Percentiles rank a stretch among this genome's conserved stretches.
phyloP scores from a whole-genome alignment of 2,888 invertebrate genomes.

The Adelognathus sp. region DNA sequence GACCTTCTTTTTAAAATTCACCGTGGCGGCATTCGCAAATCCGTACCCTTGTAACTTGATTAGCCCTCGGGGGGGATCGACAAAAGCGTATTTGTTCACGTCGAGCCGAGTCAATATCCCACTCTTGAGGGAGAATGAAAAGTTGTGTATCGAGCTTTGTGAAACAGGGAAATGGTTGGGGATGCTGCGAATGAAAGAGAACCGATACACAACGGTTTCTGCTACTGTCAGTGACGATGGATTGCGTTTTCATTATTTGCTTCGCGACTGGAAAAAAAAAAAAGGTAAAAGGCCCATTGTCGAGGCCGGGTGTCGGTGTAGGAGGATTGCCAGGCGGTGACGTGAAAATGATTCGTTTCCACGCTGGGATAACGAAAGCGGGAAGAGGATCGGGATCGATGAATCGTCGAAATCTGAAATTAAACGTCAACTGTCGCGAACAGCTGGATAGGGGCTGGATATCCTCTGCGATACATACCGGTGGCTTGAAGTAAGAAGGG shows the following conservation, averaged over 20 bases:
- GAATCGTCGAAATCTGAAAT: slow-evolving; percentile 35
- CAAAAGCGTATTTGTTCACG: background rate
- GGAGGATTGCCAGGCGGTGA: slow-evolving; percentile 45
- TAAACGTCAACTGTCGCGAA: slow-evolving; percentile 55
- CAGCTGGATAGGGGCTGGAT: slow-evolving; percentile 25
- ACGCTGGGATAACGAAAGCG: background rate
- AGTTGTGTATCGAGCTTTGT: background rate
- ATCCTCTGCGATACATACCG: background rate
- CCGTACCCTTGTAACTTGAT: background rate
- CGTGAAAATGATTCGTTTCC: slow-evolving; percentile 52
- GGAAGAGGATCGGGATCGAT: slow-evolving; percentile 1
- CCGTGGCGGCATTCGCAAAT: background rate
- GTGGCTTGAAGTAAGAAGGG: background rate
- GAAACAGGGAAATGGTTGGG: background rate
- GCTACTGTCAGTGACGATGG: slow-evolving; percentile 33
- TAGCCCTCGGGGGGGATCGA: background rate
- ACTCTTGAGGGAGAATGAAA: background rate
- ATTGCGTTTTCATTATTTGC: slow-evolving; percentile 1
- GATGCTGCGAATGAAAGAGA: background rate
- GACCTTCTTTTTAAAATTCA: background rate
- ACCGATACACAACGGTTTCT: background rate
- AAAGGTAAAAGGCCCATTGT: slow-evolving; percentile 1
- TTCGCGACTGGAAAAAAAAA: background rate
- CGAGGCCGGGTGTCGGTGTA: background rate
- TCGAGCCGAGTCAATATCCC: background rate